Conservation (phyloP, 2,113 vertebrate species). For the Helogale parvula region DNA sequence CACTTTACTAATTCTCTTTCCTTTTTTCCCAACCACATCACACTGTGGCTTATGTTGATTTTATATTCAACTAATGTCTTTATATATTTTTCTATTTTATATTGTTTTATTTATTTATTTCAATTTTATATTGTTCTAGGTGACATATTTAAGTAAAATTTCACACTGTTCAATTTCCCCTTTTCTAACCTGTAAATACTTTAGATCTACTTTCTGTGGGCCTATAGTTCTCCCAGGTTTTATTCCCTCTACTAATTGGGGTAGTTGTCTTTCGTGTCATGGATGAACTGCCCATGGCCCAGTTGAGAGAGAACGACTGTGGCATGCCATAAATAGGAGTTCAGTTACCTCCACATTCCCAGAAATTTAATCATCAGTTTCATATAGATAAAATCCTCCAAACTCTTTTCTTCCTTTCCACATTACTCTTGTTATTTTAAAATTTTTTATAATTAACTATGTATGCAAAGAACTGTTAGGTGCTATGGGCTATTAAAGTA, state of each 20-base stretch:
- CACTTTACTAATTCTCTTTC: neutral
- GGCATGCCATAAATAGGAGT: neutral
- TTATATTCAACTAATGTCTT: neutral
- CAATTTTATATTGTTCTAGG: neutral
- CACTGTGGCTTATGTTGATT: neutral
- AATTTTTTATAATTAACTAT: neutral
- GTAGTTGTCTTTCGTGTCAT: neutral
- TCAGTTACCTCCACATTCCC: neutral
- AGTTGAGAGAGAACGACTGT: neutral
- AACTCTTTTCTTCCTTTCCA: neutral
- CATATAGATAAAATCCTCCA: neutral
- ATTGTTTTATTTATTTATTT: neutral
- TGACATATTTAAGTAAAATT: neutral
- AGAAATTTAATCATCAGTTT: neutral
- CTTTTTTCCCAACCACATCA: neutral
- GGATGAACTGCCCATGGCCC: neutral
- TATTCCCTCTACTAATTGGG: neutral
- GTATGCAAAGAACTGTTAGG: neutral
- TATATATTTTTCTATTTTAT: neutral
- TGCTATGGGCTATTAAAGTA: neutral
- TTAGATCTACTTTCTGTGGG: neutral
- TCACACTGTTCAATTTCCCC: neutral
- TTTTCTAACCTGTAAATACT: neutral
- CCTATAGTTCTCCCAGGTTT: neutral
- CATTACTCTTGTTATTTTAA: neutral